Conservation (phyloP, 2,113 vertebrate genomes). For the Rhinoptilus africanus region DNA sequence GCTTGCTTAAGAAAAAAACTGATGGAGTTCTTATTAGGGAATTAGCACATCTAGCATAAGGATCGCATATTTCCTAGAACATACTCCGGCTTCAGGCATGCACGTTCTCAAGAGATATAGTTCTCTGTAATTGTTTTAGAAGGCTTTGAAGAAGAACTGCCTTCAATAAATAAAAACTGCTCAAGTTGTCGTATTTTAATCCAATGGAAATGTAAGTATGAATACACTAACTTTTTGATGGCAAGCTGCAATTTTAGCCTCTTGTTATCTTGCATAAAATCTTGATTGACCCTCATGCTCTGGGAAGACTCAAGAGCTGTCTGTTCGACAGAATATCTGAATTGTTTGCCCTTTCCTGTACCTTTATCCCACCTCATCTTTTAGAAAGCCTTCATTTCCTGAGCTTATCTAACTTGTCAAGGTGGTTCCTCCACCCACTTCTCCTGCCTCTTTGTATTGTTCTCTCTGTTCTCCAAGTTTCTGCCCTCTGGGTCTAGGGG, state of each 20-base stretch:
- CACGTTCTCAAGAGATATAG: not conserved
- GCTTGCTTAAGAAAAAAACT: not conserved
- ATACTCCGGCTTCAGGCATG: not conserved
- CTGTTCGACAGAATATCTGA: not conserved
- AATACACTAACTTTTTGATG: not conserved
- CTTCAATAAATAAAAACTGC: not conserved
- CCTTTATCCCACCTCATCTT: not conserved
- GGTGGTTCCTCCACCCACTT: not conserved
- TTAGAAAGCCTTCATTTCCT: not conserved
- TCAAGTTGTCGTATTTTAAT: not conserved
- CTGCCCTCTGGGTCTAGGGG: not conserved
- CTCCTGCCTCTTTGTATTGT: not conserved
- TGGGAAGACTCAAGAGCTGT: not conserved
- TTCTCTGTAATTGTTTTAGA: not conserved
- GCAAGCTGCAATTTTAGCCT: not conserved
- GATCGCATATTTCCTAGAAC: not conserved
- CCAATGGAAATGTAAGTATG: not conserved
- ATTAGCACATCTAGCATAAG: not conserved
- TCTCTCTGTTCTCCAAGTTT: not conserved
- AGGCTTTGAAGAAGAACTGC: not conserved
- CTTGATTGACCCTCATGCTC: not conserved
- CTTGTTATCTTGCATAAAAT: not conserved
- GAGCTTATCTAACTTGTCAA: not conserved
- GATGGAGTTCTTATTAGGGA: not conserved
- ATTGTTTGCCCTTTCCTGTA: not conserved